phyloP scores from a whole-genome alignment of 2,113 vertebrate species.

The Cephalopterus ornatus region DNA sequence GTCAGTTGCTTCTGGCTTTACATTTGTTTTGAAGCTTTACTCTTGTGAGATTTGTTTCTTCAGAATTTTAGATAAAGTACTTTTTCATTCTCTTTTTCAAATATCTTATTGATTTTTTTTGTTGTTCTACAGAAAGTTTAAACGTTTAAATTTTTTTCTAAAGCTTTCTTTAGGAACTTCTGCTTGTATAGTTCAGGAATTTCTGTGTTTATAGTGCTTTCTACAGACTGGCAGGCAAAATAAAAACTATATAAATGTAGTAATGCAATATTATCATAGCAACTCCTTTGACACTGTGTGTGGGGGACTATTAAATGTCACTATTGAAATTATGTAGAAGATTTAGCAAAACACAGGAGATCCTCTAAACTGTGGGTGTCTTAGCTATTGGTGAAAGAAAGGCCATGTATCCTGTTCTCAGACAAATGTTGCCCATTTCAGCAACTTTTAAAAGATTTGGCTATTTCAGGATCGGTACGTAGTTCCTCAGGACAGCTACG shows the following conservation, averaged over 20 bases:
- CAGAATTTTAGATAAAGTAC: neutral
- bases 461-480: neutral
- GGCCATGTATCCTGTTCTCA: neutral
- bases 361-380: neutral
- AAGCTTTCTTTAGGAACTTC: neutral
- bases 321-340: neutral
- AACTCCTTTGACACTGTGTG: neutral
- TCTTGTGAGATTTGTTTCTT: neutral
- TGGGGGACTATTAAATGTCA: neutral
- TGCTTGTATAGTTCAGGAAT: neutral
- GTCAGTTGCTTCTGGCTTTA: neutral
- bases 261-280: neutral
- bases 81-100: neutral
- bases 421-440: neutral
- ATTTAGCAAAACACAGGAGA: neutral
- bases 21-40: neutral
- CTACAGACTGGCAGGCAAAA: neutral
- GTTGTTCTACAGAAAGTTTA: neutral
- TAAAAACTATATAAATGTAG: neutral
- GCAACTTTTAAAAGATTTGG: neutral
- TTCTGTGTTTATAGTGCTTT: neutral
- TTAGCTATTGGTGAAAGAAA: neutral
- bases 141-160: neutral
- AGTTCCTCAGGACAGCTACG: accelerated
- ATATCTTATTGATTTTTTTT: neutral